Percentiles rank a stretch among this genome's conserved stretches.
phyloP scores from a whole-genome alignment of 2,797 vertebrate genomes.

The Euphonia xanthogaster region DNA sequence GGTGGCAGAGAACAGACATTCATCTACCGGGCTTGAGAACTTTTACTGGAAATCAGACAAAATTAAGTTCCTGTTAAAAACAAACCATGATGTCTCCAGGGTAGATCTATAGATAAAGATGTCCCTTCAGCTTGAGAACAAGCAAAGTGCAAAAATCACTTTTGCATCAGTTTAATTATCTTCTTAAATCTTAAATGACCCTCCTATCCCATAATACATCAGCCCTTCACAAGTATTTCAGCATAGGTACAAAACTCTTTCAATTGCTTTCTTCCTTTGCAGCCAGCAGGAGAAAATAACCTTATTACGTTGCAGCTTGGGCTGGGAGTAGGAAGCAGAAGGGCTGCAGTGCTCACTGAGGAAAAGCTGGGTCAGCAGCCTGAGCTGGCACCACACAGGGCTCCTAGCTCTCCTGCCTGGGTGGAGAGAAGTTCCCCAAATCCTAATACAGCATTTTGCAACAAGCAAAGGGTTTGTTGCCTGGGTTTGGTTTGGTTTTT shows the following conservation, averaged over 20 bases:
- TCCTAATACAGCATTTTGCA: background rate
- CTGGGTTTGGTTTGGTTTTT: background rate
- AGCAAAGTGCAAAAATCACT: background rate
- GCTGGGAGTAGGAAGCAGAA: background rate
- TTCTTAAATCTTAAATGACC: background rate
- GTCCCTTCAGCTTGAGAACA: background rate
- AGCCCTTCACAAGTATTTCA: background rate
- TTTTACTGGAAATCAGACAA: background rate
- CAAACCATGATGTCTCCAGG: background rate
- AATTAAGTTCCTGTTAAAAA: background rate
- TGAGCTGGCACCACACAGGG: background rate
- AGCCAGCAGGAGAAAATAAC: background rate
- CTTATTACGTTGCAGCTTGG: background rate
- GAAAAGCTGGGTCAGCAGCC: constrained; percentile 38
- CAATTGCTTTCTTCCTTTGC: background rate
- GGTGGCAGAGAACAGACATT: background rate
- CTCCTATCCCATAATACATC: background rate
- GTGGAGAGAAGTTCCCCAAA: background rate
- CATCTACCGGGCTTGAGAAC: background rate
- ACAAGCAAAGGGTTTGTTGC: background rate
- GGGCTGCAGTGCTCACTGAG: background rate
- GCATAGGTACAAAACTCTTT: background rate
- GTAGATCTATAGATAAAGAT: background rate
- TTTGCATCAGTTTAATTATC: background rate
- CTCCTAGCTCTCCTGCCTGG: background rate